A percentile compares a stretch with the other conserved stretches of the same genome.
Evolutionary conservation across 1,140 invertebrate genomes (phyloP).

Genomic region (Apolygus lucorum): DNA sequence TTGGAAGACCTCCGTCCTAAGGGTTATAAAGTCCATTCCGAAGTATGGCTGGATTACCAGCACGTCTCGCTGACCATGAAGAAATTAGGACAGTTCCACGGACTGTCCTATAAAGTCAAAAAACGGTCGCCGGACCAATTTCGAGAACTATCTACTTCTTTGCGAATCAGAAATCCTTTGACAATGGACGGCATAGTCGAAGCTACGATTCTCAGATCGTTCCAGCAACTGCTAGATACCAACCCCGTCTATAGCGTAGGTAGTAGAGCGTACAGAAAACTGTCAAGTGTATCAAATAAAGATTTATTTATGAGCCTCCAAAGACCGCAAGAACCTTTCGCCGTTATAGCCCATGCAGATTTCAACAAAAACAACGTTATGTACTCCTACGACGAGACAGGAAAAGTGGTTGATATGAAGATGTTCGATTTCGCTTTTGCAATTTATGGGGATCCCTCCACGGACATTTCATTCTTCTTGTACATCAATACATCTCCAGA

Average conservation of each 20-base stretch:
- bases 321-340: conserved; percentile 35
- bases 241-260: not conserved
- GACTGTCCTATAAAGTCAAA: conserved; percentile 38
- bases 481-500: conserved; percentile 36
- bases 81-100: conserved; percentile 40
- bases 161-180: too few species aligned
- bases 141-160: conserved; percentile 21
- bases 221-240: not conserved
- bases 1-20: conserved; percentile 36
- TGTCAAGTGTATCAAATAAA: not conserved
- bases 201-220: not conserved
- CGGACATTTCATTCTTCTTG: conserved; percentile 41
- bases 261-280: not conserved
- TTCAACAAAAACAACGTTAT: conserved; percentile 48
- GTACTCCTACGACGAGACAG: conserved; percentile 37
- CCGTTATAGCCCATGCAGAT: conserved; percentile 44
- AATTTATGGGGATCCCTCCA: conserved; percentile 37
- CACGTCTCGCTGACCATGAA: conserved; percentile 36
- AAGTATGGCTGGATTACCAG: conserved; percentile 31
- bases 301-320: not conserved
- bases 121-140: conserved; percentile 28
- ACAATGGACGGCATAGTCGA: too few species aligned
- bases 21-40: conserved; percentile 24
- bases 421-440: conserved; percentile 41
- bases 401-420: conserved; percentile 32